phyloP scores from a whole-genome alignment of 2,888 invertebrate species.

The Odontothrips loti region DNA sequence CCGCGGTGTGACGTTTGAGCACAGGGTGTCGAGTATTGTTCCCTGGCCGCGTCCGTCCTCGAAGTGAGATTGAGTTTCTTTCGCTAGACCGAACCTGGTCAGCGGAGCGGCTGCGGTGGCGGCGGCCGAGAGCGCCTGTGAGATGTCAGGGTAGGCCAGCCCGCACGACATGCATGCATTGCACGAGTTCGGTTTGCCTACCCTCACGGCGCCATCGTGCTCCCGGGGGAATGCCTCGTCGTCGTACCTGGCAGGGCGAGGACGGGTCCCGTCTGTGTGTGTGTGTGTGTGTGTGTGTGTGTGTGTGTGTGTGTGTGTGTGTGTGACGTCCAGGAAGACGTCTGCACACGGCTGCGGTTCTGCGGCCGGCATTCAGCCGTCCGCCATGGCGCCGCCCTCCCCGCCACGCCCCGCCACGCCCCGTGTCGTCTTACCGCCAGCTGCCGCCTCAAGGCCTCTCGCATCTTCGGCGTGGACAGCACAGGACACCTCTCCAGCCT shows the following conservation, averaged over 20 bases:
- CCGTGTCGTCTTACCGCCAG: constrained; percentile 31
- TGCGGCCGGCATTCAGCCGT: constrained; percentile 33
- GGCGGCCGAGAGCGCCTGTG: too few relatives aligned
- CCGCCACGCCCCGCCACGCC: constrained; percentile 36
- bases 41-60: too few relatives aligned
- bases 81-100: too few relatives aligned
- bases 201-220: too few relatives aligned
- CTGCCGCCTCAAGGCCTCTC: constrained; percentile 31
- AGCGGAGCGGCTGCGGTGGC: not conserved
- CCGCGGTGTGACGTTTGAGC: too few relatives aligned
- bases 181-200: too few relatives aligned
- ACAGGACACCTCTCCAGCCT: too few relatives aligned
- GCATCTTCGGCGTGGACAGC: constrained; percentile 27
- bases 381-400: constrained; percentile 37
- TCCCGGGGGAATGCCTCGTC: too few relatives aligned
- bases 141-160: too few relatives aligned
- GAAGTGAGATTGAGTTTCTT: too few relatives aligned
- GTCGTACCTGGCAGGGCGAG: not conserved
- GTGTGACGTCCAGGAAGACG: not conserved
- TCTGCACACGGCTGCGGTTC: constrained; percentile 1
- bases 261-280: not conserved
- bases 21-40: too few relatives aligned
- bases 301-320: not conserved
- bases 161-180: too few relatives aligned
- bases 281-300: not conserved